Base-by-base conservation (phyloP, 2,113 vertebrate species). In the Anoplopoma fimbria region DNA sequence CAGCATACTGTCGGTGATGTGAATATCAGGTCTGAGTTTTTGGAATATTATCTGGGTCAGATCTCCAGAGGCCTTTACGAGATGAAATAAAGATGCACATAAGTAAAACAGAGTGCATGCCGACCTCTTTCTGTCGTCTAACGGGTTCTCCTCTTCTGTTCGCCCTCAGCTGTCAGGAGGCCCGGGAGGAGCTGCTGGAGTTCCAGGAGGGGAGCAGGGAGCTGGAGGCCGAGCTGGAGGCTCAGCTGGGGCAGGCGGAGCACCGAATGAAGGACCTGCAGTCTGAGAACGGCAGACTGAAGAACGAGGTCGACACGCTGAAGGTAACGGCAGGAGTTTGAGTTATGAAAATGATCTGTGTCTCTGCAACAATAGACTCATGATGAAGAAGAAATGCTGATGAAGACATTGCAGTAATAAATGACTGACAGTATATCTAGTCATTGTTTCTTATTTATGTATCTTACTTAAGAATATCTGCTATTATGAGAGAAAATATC, bases 171-270 rank as follows among this genome's bases (percentile, higher is more conserved):
- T 98, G 96, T 87, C 96, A 97, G 93, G 97, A 99, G 91, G 97
- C 98, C 29, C 97, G 95, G 42, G 98, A 99, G 93, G 98, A 99
- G 92, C 96, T 99, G 91, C 94, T 97, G 92, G 98, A 99, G 88
- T 99, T 99, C 89, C 98, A 99, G 95, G 98, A 99, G 92, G 98
- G 98, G 69, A 99, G 98, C 96, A 94, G 98, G 86, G 98, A 99
- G 88, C 92, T 99, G 89, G 98, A 99, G 94, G 97, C 98, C 0
- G 98, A 99, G 90, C 95, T 99, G 95, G 98, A 99, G 81, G 95
- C 98, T 0, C 98, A 99, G 83, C 94, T 99, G 83, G 96, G 97
- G 17, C 98, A 99, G 77, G 97, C 98, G 2, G 98, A 99, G 89
- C 95, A 97, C 86, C 96, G 97, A 62, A 96, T 97, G 27, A 95